Conservation (phyloP, 2,113 vertebrate species). For the Galbula dea region DNA sequence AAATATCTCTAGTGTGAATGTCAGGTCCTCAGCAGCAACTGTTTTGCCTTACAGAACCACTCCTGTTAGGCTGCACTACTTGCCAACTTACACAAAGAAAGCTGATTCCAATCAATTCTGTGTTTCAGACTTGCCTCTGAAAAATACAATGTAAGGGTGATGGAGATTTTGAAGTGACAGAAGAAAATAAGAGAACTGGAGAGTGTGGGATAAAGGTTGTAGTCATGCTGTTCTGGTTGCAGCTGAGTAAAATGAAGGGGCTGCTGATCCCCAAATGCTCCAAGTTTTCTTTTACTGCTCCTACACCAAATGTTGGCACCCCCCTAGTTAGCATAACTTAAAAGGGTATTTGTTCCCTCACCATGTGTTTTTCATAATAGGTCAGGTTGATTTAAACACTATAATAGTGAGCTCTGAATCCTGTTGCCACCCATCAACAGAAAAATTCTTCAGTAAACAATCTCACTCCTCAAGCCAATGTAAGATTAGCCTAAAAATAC, state of each 20-base stretch:
- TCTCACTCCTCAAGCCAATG: not conserved
- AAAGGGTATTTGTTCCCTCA: not conserved
- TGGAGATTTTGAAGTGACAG: not conserved
- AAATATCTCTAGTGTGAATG: rapidly evolving
- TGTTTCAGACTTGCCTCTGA: not conserved
- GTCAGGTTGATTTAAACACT: not conserved
- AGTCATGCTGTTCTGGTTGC: not conserved
- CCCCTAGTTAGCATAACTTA: not conserved
- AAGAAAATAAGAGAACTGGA: not conserved
- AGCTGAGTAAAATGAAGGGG: constrained; percentile 9
- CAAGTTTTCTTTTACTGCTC: not conserved
- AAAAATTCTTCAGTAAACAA: not conserved
- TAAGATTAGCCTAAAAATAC: not conserved
- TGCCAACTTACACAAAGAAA: not conserved
- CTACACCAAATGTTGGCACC: not conserved
- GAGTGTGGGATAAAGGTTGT: not conserved
- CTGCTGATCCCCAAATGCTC: not conserved
- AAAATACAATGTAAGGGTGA: not conserved
- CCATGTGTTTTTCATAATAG: not conserved
- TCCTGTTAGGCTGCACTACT: not conserved
- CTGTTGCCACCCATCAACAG: not conserved
- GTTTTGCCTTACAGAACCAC: not conserved
- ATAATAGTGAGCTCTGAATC: not conserved
- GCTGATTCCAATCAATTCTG: not conserved
- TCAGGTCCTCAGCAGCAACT: not conserved